These are phyloP conservation scores for Megalops cyprinoides DNA, from an alignment of 2,797 vertebrate species.

Conservation along the genomic window DNA sequence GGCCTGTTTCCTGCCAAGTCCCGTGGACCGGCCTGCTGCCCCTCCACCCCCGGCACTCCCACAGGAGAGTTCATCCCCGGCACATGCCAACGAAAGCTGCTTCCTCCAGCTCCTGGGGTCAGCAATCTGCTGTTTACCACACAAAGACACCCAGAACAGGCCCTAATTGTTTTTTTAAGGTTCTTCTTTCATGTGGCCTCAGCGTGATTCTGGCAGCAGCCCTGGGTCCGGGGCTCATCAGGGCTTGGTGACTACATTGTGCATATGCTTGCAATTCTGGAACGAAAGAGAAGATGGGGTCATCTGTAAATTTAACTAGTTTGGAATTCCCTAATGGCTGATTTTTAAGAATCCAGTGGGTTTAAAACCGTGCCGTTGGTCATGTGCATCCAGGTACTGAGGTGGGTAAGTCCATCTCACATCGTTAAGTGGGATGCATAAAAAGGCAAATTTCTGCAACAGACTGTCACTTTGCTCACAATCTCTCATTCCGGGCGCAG, in stretches of 20 bases:
- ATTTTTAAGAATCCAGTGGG: not conserved
- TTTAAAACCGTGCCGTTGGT: too few species aligned
- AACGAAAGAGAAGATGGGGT: not conserved
- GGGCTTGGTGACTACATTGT: not conserved
- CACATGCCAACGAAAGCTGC: not conserved
- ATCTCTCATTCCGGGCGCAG: not conserved
- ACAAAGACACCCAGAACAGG: not conserved
- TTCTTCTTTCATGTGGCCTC: not conserved
- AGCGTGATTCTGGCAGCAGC: not conserved
- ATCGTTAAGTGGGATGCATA: not conserved
- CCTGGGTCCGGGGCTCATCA: not conserved
- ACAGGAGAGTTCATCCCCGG: not conserved
- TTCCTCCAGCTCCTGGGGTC: slow-evolving; percentile 2
- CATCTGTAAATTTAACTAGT: not conserved
- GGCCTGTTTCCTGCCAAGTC: not conserved
- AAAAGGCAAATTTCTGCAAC: not conserved
- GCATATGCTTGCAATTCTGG: not conserved
- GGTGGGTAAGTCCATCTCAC: too few species aligned
- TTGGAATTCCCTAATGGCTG: not conserved
- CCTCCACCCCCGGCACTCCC: not conserved
- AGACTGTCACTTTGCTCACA: not conserved
- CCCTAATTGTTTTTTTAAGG: not conserved
- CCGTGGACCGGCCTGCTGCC: too few species aligned
- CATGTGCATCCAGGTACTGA: too few species aligned
- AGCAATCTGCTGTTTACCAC: not conserved